phyloP scores from a whole-genome alignment of 2,797 vertebrate genomes.

The Aulostomus chinensis region DNA sequence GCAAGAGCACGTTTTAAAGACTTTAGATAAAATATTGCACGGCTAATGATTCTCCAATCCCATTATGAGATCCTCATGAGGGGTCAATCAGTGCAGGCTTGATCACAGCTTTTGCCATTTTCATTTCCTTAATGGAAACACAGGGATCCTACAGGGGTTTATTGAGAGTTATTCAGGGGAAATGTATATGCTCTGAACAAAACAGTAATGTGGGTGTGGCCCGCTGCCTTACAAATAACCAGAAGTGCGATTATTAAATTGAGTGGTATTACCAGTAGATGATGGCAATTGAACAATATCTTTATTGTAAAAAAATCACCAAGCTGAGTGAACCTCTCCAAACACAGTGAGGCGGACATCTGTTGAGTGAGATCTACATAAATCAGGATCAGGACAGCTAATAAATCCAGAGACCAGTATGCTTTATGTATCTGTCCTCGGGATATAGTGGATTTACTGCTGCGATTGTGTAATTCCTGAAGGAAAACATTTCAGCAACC shows the following conservation, averaged over 20 bases:
- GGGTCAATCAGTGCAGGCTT: constrained; percentile 51
- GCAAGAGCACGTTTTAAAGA: constrained; percentile 28
- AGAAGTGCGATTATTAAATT: constrained; percentile 19
- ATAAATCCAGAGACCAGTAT: constrained; percentile 57
- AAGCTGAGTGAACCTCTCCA: constrained; percentile 22
- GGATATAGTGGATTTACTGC: constrained; percentile 48
- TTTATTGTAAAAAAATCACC: constrained; percentile 40
- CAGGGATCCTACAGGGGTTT: constrained; percentile 49
- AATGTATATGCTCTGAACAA: constrained; percentile 55
- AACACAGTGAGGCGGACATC: constrained; percentile 39
- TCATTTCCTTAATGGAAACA: constrained; percentile 74
- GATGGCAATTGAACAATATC: constrained; percentile 24
- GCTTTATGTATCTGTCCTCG: constrained; percentile 45
- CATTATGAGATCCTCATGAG: constrained; percentile 64
- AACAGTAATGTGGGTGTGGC: constrained; percentile 11
- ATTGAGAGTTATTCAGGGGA: constrained; percentile 48
- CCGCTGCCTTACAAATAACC: constrained; percentile 22
- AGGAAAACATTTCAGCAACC: constrained; percentile 45
- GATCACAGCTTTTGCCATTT: constrained; percentile 47
- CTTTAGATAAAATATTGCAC: constrained; percentile 38
- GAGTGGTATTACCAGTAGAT: constrained; percentile 33
- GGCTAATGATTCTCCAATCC: constrained; percentile 51
- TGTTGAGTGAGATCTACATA: constrained; percentile 45
- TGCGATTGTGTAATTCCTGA: constrained; percentile 46
- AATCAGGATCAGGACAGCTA: constrained; percentile 48